A percentile compares a stretch with the other conserved stretches of the same genome.
These are phyloP conservation scores for Drosophila subsilvestris DNA, from an alignment of 2,888 invertebrate species.

Conservation along the genomic window DNA sequence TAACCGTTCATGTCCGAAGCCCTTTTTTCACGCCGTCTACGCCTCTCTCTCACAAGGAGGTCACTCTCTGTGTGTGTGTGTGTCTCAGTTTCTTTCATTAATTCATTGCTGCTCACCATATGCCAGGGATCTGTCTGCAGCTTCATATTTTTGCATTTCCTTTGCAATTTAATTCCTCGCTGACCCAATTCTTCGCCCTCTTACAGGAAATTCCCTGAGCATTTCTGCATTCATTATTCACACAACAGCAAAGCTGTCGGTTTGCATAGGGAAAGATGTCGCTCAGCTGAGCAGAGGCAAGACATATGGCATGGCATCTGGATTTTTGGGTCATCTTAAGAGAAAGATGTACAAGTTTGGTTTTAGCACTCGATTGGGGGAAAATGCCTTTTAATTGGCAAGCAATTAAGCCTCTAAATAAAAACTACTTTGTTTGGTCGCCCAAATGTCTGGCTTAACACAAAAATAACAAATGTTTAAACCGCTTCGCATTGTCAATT, in stretches of 20 bases:
- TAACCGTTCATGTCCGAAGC: conserved; percentile 18
- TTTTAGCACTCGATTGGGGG: not conserved
- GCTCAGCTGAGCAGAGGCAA: not conserved
- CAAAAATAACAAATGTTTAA: conserved; percentile 35
- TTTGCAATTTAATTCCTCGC: conserved; percentile 48
- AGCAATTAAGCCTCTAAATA: conserved; percentile 53
- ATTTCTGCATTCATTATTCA: conserved; percentile 61
- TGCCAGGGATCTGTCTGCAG: conserved; percentile 56
- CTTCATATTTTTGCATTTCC: conserved; percentile 29
- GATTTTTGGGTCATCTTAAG: not conserved
- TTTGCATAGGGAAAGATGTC: not conserved
- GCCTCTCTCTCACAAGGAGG: not conserved
- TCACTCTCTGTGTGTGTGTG: conserved; percentile 8
- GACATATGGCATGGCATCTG: not conserved
- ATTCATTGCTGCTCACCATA: conserved; percentile 37
- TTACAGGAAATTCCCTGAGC: conserved; percentile 36
- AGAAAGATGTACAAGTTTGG: not conserved
- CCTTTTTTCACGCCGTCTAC: conserved; percentile 8
- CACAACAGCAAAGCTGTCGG: conserved; percentile 17
- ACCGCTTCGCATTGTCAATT: conserved; percentile 54
- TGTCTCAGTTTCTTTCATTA: conserved; percentile 6
- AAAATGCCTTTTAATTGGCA: conserved; percentile 40
- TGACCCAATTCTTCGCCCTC: conserved; percentile 56
- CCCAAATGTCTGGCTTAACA: conserved; percentile 39
- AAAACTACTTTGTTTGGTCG: conserved; percentile 29